Evolutionary conservation across 2,113 vertebrate genomes (phyloP).

Genomic region (Synchiropus splendidus): DNA sequence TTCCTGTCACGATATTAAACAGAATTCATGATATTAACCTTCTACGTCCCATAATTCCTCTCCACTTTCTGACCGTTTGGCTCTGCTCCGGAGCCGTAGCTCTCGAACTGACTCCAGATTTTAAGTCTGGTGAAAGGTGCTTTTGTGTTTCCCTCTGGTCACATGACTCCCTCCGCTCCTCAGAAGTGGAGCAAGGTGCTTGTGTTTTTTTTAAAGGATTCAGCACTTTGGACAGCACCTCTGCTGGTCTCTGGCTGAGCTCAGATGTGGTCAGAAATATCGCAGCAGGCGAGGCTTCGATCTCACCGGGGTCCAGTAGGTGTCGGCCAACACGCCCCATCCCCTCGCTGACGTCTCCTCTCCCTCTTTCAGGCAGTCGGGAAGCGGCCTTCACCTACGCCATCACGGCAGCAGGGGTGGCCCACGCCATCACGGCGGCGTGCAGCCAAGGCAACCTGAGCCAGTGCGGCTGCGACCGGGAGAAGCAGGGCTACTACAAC

Average conservation of each 20-base stretch:
- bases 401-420: slow-evolving; percentile 93
- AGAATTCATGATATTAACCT: too few species aligned
- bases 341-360: slow-evolving; percentile 10
- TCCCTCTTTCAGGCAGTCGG: slow-evolving; percentile 81
- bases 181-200: slow-evolving; percentile 57
- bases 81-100: too few species aligned
- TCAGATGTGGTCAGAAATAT: slow-evolving; percentile 39
- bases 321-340: too few species aligned
- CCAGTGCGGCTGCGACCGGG: slow-evolving; percentile 95
- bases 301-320: slow-evolving; percentile 46
- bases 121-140: too few species aligned
- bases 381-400: slow-evolving; percentile 98
- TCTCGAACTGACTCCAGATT: too few species aligned
- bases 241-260: slow-evolving; percentile 39
- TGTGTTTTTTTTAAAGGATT: slow-evolving; percentile 54
- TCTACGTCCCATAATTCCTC: too few species aligned
- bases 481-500: slow-evolving; percentile 97
- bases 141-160: too few species aligned
- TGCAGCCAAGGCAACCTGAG: slow-evolving; percentile 98
- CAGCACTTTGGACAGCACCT: slow-evolving; percentile 81
- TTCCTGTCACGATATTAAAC: too few species aligned
- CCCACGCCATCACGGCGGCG: slow-evolving; percentile 90
- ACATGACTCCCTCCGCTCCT: too few species aligned
- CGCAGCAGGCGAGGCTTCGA: slow-evolving; percentile 24
- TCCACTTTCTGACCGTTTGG: too few species aligned